Conservation (phyloP, 2,888 invertebrate species). For the Meliscaeva auricollis region DNA sequence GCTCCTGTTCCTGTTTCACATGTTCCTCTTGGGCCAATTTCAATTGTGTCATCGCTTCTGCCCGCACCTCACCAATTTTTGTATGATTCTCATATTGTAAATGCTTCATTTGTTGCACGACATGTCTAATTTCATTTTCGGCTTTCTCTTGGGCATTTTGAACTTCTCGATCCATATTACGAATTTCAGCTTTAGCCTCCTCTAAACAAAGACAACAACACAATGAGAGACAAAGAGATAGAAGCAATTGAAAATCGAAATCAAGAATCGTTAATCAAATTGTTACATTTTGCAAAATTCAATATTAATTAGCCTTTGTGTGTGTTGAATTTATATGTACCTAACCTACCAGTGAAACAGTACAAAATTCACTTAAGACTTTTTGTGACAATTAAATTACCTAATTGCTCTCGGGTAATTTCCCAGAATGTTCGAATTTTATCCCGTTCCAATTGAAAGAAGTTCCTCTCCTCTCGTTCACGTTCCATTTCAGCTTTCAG, state of each 20-base stretch:
- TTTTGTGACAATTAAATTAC: conserved; percentile 85
- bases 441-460: conserved; percentile 97
- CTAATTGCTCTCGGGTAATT: conserved; percentile 94
- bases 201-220: conserved; percentile 76
- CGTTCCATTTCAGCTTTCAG: conserved; percentile 96
- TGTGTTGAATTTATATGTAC: no score
- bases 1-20: conserved; percentile 89
- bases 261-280: conserved; percentile 60
- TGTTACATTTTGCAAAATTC: conserved; percentile 33
- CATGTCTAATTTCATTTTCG: conserved; percentile 93
- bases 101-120: conserved; percentile 97
- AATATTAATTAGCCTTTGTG: conserved; percentile 67
- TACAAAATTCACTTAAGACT: conserved; percentile 37
- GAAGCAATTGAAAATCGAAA: conserved; percentile 38
- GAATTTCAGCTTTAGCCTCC: conserved; percentile 84
- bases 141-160: conserved; percentile 95
- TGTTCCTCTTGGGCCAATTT: conserved; percentile 94
- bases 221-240: not conserved
- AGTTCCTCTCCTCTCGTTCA: conserved; percentile 97
- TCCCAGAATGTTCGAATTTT: conserved; percentile 98
- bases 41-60: conserved; percentile 92
- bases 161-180: conserved; percentile 93
- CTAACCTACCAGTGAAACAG: not conserved
- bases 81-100: conserved; percentile 96
- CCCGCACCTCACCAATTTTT: conserved; percentile 92